Evolutionary conservation across 2,797 vertebrate genomes (phyloP), one percentile per base, ranked within the genome.

Genomic region (Epinephelus malabaricus): DNA sequence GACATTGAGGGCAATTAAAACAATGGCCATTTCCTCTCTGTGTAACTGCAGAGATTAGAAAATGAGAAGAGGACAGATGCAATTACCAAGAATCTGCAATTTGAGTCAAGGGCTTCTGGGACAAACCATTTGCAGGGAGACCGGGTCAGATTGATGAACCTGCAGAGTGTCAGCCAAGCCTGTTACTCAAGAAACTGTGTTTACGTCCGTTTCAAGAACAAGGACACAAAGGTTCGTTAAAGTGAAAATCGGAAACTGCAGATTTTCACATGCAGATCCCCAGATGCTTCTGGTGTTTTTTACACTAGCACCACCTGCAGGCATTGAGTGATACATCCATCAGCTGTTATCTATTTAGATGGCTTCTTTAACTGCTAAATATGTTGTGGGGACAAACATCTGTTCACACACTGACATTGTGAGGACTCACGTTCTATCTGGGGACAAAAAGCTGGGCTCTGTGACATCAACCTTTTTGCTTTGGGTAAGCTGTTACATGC

Each of bases 81-180:
- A 83, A 73, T 79, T 81, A 76, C 53, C 27, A 51, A 27, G 27
- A 62, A 79, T 68, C 15, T 12, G 46, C 49, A 76, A 49, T 62
- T 56, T 73, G 45, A 78, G 30, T 62, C 38, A 55, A 81, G 63
- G 58, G 53, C 73, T 43, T 62, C 49, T 58, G 62, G 71, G 66
- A 68, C 34, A 76, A 62, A 83, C 38, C 34, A 59, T 47, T 83
- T 43, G 56, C 21, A 49, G 25, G 51, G 17, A 56, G 12, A 25
- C 17, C 14, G 47, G 30, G 38, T 67, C 62, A 53, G 58, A 79
- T 73, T 64, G 30, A 73, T 74, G 69, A 68, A 56, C 23, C 56
- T 46, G 55, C 14, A 67, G 25, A 19, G 2, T 13, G 66, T 56
- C 21, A 30, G 25, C 72, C 49, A 76, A 49, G 15, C 46, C n/a